These are phyloP conservation scores for Nasonia longicornis DNA, from an alignment of 1,140 invertebrate species.

Conservation along the genomic window DNA sequence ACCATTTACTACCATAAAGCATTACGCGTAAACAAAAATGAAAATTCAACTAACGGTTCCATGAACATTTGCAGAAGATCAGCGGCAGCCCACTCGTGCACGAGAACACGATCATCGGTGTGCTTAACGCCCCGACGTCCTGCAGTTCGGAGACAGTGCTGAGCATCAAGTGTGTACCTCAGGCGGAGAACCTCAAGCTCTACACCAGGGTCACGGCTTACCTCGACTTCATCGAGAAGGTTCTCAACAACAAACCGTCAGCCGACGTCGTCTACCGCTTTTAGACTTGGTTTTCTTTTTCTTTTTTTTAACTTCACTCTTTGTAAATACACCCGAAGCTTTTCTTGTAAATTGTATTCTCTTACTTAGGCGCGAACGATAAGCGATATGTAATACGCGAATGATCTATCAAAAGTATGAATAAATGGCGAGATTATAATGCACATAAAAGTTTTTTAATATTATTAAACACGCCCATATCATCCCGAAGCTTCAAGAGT, in stretches of 20 bases:
- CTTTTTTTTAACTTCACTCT: not conserved
- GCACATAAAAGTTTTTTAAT: too few species aligned
- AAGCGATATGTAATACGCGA: not conserved
- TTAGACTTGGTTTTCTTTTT: not conserved
- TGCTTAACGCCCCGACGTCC: not conserved
- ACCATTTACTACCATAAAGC: not conserved
- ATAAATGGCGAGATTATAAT: not conserved
- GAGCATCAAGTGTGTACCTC: not conserved
- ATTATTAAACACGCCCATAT: too few species aligned
- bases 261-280: not conserved
- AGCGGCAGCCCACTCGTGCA: slow-evolving; percentile 7
- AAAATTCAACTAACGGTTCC: not conserved
- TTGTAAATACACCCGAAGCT: not conserved
- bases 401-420: not conserved
- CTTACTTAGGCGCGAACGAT: too few species aligned
- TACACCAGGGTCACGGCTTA: slow-evolving; percentile 16
- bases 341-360: not conserved
- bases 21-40: not conserved
- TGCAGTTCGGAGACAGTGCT: not conserved
- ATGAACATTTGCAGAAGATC: not conserved
- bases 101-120: slow-evolving; percentile 6
- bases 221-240: slow-evolving; percentile 8
- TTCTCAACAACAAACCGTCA: not conserved
- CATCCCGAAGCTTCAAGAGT: too few species aligned
- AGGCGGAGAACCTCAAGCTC: not conserved